Evolutionary conservation across 2,113 vertebrate species (phyloP).

Genomic region (Pygoscelis antarcticus): DNA sequence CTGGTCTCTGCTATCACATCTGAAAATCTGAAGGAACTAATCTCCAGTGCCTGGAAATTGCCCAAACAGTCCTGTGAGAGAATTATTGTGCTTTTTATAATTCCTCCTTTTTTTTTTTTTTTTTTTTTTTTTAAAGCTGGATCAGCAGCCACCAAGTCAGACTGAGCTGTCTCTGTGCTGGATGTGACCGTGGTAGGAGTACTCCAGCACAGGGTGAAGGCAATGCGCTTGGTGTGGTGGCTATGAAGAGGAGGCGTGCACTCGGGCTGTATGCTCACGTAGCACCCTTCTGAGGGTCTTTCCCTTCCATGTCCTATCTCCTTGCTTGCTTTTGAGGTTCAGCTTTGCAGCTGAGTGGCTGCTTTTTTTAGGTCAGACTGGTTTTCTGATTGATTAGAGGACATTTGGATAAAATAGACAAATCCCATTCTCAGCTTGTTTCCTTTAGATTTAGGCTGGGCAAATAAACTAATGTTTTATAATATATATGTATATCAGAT

Average conservation of each 20-base stretch:
- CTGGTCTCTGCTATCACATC: neutral
- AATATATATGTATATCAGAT: neutral
- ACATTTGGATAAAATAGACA: neutral
- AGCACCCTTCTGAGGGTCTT: neutral
- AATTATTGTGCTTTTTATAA: neutral
- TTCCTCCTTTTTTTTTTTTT: neutral
- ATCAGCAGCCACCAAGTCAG: neutral
- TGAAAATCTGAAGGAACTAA: neutral
- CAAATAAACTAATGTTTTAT: neutral
- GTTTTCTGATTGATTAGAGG: neutral
- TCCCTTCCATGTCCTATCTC: neutral
- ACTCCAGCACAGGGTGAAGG: neutral
- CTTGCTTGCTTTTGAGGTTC: neutral
- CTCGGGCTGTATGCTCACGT: rapidly evolving
- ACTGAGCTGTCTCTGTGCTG: neutral
- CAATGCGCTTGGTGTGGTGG: neutral
- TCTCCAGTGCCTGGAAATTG: neutral
- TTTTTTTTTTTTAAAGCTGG: neutral
- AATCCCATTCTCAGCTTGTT: neutral
- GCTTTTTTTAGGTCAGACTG: neutral
- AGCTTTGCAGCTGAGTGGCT: neutral
- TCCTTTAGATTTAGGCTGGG: neutral
- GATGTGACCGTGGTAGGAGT: rapidly evolving
- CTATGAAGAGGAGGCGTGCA: neutral
- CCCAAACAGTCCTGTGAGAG: neutral